Conservation (phyloP, 2,888 invertebrate species). For the Pharmacophagus antenor region DNA sequence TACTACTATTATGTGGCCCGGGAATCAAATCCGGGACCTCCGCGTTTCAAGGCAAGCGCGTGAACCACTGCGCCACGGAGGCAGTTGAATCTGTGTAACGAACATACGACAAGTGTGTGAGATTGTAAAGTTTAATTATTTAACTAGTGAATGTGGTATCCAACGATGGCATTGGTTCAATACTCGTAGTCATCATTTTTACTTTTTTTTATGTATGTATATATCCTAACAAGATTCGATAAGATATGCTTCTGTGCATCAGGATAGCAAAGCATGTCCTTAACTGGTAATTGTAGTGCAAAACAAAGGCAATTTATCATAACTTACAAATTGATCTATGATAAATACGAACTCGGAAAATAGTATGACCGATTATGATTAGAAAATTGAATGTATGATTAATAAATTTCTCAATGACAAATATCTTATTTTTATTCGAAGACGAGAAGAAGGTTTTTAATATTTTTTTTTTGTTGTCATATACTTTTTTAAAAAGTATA, state of each 20-base stretch:
- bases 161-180: not conserved
- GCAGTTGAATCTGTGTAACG: too few relatives aligned
- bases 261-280: not conserved
- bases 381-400: not conserved
- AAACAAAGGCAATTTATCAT: constrained; percentile 2
- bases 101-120: too few relatives aligned
- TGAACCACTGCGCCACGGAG: too few relatives aligned
- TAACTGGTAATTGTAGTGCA: not conserved
- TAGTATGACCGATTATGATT: not conserved
- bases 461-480: too few relatives aligned
- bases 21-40: too few relatives aligned
- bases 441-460: too few relatives aligned
- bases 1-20: too few relatives aligned
- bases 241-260: not conserved
- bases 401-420: not conserved
- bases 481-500: too few relatives aligned
- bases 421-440: not conserved
- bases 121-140: too few relatives aligned
- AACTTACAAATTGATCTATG: not conserved
- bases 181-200: not conserved
- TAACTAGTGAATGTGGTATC: too few relatives aligned
- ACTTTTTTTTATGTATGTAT: not conserved
- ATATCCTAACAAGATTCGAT: not conserved
- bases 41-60: too few relatives aligned
- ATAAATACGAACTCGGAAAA: not conserved